These are phyloP conservation scores for Acronicta psi DNA, from an alignment of 2,888 invertebrate genomes.

Conservation along the genomic window DNA sequence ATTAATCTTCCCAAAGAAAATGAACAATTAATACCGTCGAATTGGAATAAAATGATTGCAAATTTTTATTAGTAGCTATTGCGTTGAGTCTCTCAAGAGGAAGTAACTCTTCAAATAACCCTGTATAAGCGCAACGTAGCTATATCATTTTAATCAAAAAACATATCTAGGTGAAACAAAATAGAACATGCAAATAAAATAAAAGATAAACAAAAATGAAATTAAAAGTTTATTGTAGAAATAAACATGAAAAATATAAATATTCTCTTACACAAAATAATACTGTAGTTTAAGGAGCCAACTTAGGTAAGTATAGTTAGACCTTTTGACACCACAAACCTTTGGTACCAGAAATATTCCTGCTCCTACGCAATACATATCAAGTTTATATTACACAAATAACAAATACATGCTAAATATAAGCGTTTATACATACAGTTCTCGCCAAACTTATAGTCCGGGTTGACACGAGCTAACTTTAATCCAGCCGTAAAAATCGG, in stretches of 20 bases:
- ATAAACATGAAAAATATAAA: constrained; percentile 54
- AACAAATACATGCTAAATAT: constrained; percentile 39
- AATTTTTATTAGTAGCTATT: too few species aligned
- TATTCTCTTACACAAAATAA: constrained; percentile 47
- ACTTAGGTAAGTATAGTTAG: constrained; percentile 25
- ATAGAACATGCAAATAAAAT: constrained; percentile 54
- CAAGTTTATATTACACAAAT: constrained; percentile 29
- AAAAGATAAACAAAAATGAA: constrained; percentile 61
- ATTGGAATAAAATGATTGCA: too few species aligned
- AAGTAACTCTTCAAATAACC: too few species aligned
- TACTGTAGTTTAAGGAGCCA: constrained; percentile 28
- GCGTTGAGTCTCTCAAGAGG: too few species aligned
- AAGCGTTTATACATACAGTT: constrained; percentile 36
- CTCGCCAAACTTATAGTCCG: too few species aligned
- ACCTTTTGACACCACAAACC: constrained; percentile 23
- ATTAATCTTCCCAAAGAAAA: too few species aligned
- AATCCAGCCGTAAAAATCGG: too few species aligned
- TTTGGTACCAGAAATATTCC: constrained; percentile 3
- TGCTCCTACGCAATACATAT: constrained; percentile 16
- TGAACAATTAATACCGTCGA: too few species aligned
- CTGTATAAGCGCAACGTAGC: too few species aligned
- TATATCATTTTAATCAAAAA: not conserved
- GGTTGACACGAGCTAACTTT: too few species aligned
- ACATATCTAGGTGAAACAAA: constrained; percentile 20
- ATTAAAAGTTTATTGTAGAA: constrained; percentile 61